Evolutionary conservation across 2,888 invertebrate species (phyloP).

Genomic region (Anthoptus insignis): DNA sequence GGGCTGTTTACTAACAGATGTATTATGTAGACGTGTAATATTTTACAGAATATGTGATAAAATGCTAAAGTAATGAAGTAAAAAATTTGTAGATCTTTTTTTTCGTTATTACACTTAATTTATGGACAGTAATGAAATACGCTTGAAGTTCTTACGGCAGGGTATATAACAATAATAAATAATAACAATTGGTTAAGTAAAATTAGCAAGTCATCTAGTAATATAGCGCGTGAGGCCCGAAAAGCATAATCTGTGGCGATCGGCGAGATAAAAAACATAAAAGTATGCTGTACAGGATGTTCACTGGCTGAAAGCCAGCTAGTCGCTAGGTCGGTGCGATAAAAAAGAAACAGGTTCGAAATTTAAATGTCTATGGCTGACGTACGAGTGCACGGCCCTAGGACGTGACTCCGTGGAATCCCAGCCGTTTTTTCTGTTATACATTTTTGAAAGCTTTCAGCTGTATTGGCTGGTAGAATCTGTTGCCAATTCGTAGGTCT

Average conservation of each 20-base stretch:
- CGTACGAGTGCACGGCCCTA: slow-evolving; percentile 20
- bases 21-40: too few species aligned
- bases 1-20: too few species aligned
- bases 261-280: slow-evolving; percentile 27
- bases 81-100: too few species aligned
- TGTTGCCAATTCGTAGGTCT: slow-evolving; percentile 22
- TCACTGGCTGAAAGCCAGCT: slow-evolving; percentile 31
- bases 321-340: slow-evolving; percentile 24
- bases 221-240: too few species aligned
- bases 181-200: too few species aligned
- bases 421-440: slow-evolving; percentile 9
- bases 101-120: too few species aligned
- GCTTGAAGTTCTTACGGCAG: too few species aligned
- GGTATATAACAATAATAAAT: too few species aligned
- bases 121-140: too few species aligned
- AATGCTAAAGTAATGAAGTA: too few species aligned
- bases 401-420: slow-evolving; percentile 25
- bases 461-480: slow-evolving; percentile 24
- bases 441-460: slow-evolving; percentile 27
- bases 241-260: slow-evolving; percentile 15
- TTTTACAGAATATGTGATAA: too few species aligned
- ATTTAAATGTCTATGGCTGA: slow-evolving; percentile 35
- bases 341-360: slow-evolving; percentile 34
- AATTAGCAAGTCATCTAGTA: too few species aligned
- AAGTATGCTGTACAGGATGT: slow-evolving; percentile 19